Evolutionary conservation across 2,888 invertebrate species (phyloP).

Genomic region (Gastracanthus pulcherrimus): DNA sequence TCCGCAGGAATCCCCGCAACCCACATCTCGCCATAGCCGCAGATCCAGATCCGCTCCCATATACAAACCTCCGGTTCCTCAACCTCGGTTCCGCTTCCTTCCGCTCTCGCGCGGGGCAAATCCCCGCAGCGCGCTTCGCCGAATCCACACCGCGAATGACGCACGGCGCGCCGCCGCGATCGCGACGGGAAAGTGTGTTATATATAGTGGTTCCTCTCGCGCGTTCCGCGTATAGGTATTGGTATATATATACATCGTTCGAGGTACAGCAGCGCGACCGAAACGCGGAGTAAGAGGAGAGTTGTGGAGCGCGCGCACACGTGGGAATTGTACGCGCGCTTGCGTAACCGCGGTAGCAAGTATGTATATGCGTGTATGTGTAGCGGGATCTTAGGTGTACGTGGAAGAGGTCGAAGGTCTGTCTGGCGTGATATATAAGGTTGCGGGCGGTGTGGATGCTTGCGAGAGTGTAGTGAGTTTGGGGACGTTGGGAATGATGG

Average conservation of each 20-base stretch:
- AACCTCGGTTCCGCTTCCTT: slow-evolving; percentile 24
- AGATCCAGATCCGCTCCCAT: too few species aligned
- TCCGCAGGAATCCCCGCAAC: too few species aligned
- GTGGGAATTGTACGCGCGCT: slow-evolving; percentile 36
- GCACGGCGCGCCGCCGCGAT: background rate
- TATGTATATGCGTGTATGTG: background rate
- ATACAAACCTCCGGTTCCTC: background rate
- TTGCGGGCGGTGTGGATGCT: too few species aligned
- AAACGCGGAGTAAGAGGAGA: background rate
- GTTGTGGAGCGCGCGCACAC: background rate
- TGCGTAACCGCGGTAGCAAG: background rate
- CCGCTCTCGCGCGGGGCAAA: background rate
- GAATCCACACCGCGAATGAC: background rate
- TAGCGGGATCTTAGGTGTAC: too few species aligned
- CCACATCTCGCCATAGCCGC: too few species aligned
- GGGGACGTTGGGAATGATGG: too few species aligned
- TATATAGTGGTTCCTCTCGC: background rate
- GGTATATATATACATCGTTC: background rate
- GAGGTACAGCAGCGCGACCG: background rate
- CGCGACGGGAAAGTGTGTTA: background rate
- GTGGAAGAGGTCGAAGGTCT: background rate
- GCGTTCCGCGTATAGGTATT: background rate
- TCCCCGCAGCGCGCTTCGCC: background rate
- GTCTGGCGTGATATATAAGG: background rate
- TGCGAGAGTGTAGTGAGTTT: too few species aligned